A percentile compares a stretch with the other conserved stretches of the same genome.
Conservation (phyloP, 1,140 invertebrate genomes). For the Caenorhabditis latens region DNA sequence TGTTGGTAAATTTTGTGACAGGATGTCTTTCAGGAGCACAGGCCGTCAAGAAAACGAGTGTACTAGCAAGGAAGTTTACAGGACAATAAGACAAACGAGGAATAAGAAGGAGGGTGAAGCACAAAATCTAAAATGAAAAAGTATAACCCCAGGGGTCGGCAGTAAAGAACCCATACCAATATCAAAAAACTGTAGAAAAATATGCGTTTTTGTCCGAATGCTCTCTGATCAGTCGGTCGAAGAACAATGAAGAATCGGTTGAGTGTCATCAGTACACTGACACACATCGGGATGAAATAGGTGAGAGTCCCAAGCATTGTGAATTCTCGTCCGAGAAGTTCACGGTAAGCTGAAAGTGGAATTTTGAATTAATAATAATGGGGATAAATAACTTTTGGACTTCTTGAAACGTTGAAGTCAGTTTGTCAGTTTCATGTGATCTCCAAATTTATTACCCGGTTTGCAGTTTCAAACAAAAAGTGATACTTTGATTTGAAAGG, state of each 20-base stretch:
- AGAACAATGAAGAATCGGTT: constrained; percentile 29
- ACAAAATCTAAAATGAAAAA: background rate
- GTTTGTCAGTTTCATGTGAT: too few species aligned
- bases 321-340: constrained; percentile 12
- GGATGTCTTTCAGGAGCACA: constrained; percentile 27
- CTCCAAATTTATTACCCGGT: too few species aligned
- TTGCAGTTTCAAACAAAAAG: too few species aligned
- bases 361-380: background rate
- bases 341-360: constrained; percentile 7
- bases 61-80: background rate
- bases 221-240: background rate
- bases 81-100: background rate
- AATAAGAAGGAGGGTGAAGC: background rate
- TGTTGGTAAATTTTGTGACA: constrained; percentile 4
- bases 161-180: background rate
- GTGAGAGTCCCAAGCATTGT: constrained; percentile 17
- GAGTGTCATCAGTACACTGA: constrained; percentile 7
- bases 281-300: constrained; percentile 30
- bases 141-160: background rate
- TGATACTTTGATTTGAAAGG: too few species aligned
- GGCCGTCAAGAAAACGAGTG: background rate
- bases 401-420: too few species aligned
- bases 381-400: background rate
- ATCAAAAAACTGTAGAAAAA: constrained; percentile 39
- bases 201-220: background rate